These are phyloP conservation scores for Sebastes itinus DNA, from an alignment of 2,797 vertebrate genomes.

Conservation along the genomic window DNA sequence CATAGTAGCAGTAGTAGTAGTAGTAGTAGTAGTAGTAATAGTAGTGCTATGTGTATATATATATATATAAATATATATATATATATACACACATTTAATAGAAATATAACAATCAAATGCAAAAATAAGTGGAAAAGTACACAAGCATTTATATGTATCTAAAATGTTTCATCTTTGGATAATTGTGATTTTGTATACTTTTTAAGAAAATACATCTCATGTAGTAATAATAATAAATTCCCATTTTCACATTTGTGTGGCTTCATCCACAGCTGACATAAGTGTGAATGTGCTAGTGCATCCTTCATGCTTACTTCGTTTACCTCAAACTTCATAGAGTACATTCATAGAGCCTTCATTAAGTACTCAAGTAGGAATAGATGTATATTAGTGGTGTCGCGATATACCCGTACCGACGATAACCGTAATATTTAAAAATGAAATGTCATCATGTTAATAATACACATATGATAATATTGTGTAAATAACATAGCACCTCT, in stretches of 20 bases:
- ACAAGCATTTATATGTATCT: not conserved
- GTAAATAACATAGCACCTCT: not conserved
- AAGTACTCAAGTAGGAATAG: not conserved
- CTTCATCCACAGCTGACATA: constrained; percentile 12
- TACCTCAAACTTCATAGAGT: not conserved
- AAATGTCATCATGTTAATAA: not conserved
- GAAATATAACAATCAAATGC: not conserved
- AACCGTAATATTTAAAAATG: no score
- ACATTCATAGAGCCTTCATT: not conserved
- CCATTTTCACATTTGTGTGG: not conserved
- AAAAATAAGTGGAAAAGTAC: constrained; percentile 5
- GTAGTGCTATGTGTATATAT: not conserved
- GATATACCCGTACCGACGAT: not conserved
- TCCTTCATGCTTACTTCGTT: constrained; percentile 30
- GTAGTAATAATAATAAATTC: not conserved
- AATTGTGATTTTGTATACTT: not conserved
- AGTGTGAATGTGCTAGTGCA: not conserved
- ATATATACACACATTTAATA: not conserved
- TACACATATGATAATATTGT: not conserved
- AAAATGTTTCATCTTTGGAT: not conserved
- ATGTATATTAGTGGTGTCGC: not conserved
- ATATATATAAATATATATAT: not conserved
- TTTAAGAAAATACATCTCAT: not conserved
- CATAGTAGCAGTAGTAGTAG: not conserved
- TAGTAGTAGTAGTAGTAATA: not conserved